Conservation (phyloP, 2,888 invertebrate genomes). For the Invenusta paracnida region DNA sequence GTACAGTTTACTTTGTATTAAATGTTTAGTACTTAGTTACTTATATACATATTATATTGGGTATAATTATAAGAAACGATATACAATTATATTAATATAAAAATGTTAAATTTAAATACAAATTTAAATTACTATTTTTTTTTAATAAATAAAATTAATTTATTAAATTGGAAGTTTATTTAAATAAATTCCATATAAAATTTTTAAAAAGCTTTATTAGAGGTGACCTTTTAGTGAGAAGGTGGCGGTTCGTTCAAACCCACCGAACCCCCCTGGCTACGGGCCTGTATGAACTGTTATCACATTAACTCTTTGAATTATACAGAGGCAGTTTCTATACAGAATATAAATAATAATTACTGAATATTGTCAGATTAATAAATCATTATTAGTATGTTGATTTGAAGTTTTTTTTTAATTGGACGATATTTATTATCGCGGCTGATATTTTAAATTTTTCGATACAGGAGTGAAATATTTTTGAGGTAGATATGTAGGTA, state of each 20-base stretch:
- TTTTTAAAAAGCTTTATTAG: conserved; percentile 23
- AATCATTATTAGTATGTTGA: no score
- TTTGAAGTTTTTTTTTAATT: no score
- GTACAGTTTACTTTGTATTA: no score
- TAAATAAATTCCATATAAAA: conserved; percentile 19
- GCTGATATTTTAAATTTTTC: no score
- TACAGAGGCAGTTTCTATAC: no score
- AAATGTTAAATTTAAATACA: neutral
- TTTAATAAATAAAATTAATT: conserved; percentile 10
- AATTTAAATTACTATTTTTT: conserved; percentile 11
- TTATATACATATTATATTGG: neutral
- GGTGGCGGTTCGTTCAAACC: conserved; percentile 15
- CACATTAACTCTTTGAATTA: no score
- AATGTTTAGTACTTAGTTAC: neutral
- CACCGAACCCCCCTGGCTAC: conserved; percentile 7
- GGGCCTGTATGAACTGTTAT: no score
- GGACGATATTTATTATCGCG: no score
- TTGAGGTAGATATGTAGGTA: no score
- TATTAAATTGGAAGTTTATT: conserved; percentile 26
- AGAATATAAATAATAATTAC: no score
- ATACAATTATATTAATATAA: neutral
- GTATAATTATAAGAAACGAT: neutral
- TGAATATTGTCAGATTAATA: no score
- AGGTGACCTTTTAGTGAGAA: conserved; percentile 19
- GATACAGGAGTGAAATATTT: no score